A percentile compares a stretch with the other conserved stretches of the same genome.
phyloP scores from a whole-genome alignment of 2,888 invertebrate species.

The Scaptomyza reducta region DNA sequence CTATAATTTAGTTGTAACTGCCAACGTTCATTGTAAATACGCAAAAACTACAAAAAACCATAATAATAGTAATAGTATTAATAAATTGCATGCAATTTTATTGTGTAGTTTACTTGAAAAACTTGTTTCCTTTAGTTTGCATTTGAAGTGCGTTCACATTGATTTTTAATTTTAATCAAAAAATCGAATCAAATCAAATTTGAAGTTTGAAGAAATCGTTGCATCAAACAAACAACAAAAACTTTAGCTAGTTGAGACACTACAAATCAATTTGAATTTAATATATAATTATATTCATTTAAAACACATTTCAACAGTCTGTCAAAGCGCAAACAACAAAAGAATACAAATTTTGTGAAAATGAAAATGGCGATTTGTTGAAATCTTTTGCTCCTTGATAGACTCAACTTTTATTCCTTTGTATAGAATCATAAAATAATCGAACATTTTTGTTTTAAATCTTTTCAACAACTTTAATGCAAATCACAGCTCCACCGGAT shows the following conservation, averaged over 20 bases:
- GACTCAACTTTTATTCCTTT: conserved; percentile 17
- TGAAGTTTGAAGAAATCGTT: conserved; percentile 28
- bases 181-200: conserved; percentile 9
- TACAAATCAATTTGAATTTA: conserved; percentile 51
- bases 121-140: conserved; percentile 36
- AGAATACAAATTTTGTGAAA: no score
- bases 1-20: conserved; percentile 37
- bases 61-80: conserved; percentile 24
- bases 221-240: conserved; percentile 52
- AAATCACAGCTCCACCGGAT: conserved; percentile 94
- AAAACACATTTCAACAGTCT: conserved; percentile 15
- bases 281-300: conserved; percentile 20
- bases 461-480: conserved; percentile 11
- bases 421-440: conserved; percentile 28
- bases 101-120: conserved; percentile 42
- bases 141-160: conserved; percentile 38
- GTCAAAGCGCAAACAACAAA: conserved; percentile 27
- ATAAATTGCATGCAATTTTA: conserved; percentile 57
- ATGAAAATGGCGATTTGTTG: not conserved
- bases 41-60: conserved; percentile 3
- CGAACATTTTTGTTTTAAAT: conserved; percentile 2
- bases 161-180: conserved; percentile 17
- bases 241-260: conserved; percentile 83
- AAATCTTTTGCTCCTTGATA: conserved; percentile 25
- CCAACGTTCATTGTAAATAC: conserved; percentile 64